phyloP scores from a whole-genome alignment of 1,140 invertebrate genomes.

The Hyles vespertilio region DNA sequence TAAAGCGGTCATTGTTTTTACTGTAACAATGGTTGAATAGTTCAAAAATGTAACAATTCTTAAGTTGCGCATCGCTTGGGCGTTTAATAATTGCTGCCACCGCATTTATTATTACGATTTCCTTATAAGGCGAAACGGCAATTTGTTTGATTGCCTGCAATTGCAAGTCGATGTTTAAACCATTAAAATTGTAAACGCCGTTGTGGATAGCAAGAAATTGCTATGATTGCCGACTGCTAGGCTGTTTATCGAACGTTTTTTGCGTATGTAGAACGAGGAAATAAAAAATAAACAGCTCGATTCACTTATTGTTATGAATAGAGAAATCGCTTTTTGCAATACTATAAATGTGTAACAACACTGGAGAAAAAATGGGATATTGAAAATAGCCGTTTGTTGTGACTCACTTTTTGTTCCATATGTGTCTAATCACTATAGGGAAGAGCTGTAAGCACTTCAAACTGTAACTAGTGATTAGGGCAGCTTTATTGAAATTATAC shows the following conservation, averaged over 20 bases:
- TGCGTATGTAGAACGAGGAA: constrained; percentile 25
- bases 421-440: constrained; percentile 5
- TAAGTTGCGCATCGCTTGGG: constrained; percentile 52
- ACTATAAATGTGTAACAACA: constrained; percentile 47
- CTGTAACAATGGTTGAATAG: too few relatives aligned
- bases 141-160: constrained; percentile 65
- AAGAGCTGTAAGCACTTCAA: background rate
- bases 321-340: constrained; percentile 40
- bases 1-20: too few relatives aligned
- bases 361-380: constrained; percentile 31
- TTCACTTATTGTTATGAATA: constrained; percentile 42
- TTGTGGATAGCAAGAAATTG: constrained; percentile 46
- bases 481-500: too few relatives aligned
- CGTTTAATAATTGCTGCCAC: constrained; percentile 64
- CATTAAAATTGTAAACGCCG: constrained; percentile 56
- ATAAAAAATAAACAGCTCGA: constrained; percentile 49
- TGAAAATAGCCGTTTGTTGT: constrained; percentile 31
- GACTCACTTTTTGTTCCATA: constrained; percentile 7
- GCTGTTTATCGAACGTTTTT: constrained; percentile 41
- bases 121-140: constrained; percentile 58
- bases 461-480: background rate
- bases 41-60: constrained; percentile 28
- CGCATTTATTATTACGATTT: constrained; percentile 55
- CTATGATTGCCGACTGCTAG: constrained; percentile 38
- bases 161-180: constrained; percentile 60